Evolutionary conservation across 2,797 vertebrate species (phyloP), one percentile per base, ranked within the genome.

Genomic region (Podargus strigoides): DNA sequence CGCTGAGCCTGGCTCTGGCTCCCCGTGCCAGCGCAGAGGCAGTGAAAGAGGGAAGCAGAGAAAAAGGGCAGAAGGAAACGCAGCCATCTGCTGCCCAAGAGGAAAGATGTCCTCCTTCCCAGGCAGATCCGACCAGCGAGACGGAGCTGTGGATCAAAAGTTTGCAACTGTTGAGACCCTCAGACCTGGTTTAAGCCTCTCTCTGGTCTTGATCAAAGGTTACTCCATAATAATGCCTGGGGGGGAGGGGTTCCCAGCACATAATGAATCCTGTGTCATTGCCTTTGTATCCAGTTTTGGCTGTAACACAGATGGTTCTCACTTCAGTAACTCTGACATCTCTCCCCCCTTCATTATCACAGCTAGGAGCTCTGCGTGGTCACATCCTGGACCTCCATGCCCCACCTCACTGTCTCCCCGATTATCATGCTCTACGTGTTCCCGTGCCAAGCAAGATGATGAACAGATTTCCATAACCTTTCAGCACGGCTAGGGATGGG

Each of bases 191-290:
- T 94, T 96, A 96, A 95, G 92, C 91, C 76, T 88, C 84, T 95
- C 93, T 95, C 89, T 94, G 96, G 73, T 97, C 91, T 73, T 95
- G 95, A 97, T 96, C 96, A 97, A 96, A 97, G 96, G 94, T 92
- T 95, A 82, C 73, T 69, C 92, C 52, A 36, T 73, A 89, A 95
- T 95, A 97, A 96, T 94, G 87, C 85, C 87, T 55, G 39, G 5
- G 91, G 95, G 87, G 93, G 88, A 92, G 92, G 93, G 85, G 82
- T 66, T 94, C 76, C 87, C 52, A 42, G 82, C 92, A 95, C 94
- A 96, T 93, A 97, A 97, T 94, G 92, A 90, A 46, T 86, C 82
- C 91, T 96, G 86, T 95, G 94, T 94, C 94, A 46, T 50, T 84
- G 91, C 94, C 85, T 95, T 96, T 96, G 95, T 97, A 93, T 93